Percentiles rank a stretch among this genome's conserved stretches.
phyloP scores from a whole-genome alignment of 2,113 vertebrate genomes.

The Megaceryle torquata region DNA sequence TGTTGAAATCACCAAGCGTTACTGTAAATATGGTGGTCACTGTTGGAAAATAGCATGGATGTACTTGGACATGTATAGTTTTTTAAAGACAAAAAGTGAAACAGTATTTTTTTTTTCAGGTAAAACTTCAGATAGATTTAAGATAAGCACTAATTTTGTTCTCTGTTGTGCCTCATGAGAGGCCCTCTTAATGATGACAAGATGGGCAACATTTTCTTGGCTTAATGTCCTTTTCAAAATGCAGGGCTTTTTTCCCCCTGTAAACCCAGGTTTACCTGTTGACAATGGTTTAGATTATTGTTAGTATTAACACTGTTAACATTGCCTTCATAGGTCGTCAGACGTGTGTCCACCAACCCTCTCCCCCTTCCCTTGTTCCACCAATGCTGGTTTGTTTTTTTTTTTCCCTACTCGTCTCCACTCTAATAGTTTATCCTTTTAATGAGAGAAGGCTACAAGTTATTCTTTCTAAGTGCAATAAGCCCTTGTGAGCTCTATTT shows the following conservation, averaged over 20 bases:
- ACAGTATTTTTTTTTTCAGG: neutral
- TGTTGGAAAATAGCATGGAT: neutral
- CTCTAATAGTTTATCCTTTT: neutral
- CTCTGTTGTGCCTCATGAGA: neutral
- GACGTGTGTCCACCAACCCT: neutral
- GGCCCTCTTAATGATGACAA: neutral
- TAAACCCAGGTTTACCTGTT: neutral
- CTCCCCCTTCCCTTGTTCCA: neutral
- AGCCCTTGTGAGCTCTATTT: conserved; percentile 33
- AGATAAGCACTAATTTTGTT: neutral
- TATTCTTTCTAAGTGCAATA: conserved; percentile 30
- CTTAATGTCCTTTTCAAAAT: neutral
- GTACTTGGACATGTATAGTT: neutral
- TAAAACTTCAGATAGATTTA: neutral
- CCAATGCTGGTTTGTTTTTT: neutral
- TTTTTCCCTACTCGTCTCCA: neutral
- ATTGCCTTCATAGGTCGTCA: neutral
- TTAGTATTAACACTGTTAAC: neutral
- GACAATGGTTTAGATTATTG: neutral
- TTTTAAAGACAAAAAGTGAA: neutral
- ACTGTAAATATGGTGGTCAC: neutral
- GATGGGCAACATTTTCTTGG: neutral
- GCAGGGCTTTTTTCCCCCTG: neutral
- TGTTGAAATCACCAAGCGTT: neutral
- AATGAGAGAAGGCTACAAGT: conserved; percentile 28